Evolutionary conservation across 2,888 invertebrate species (phyloP), one percentile per base, ranked within the genome.

Genomic region (Microctonus brassicae): DNA sequence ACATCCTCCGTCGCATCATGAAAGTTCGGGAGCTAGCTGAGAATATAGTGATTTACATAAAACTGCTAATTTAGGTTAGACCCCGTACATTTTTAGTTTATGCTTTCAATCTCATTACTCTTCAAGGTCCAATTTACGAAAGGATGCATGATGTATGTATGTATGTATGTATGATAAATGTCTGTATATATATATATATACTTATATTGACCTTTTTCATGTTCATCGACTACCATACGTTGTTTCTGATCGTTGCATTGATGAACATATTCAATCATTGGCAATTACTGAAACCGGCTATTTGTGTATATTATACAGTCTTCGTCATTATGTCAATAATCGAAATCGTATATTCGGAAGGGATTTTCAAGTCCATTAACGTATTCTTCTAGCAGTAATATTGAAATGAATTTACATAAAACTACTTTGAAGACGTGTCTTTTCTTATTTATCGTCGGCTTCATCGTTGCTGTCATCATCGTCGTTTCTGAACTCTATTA

Each of bases 361-460:
- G 22, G 52, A 22, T 63, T 42, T 53, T 0, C 20, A 20, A 42
- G n/a, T n/a, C n/a, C n/a, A n/a, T n/a, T n/a, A n/a, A n/a, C 10
- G 3, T 42, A 17, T 53, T 20, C 20, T 17, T 53, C 9, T 53
- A 53, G 20, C 9, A 17, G 1, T 61, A 42, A 69, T 55, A 69
- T 71, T 72, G 68, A 62, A 69, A 75, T 78, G 73, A 75, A 83
- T 83, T 83, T 83, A 81, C 84, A 83, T 83, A 79, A 81, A 80
- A 82, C 78, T 80, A 80, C 75, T 77, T 78, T 77, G 78, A 79
- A 79, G 75, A 75, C 73, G 73, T 74, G 70, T 70, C 69, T 53
- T 4, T 10, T 53, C 53, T 22, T 20, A 10, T 53, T 17, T 10
- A 20, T 22, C 17, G 55, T 22, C 24, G n/a, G 29, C 29, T 5